phyloP scores from a whole-genome alignment of 2,888 invertebrate species.

The Thecocarcelia acutangulata region DNA sequence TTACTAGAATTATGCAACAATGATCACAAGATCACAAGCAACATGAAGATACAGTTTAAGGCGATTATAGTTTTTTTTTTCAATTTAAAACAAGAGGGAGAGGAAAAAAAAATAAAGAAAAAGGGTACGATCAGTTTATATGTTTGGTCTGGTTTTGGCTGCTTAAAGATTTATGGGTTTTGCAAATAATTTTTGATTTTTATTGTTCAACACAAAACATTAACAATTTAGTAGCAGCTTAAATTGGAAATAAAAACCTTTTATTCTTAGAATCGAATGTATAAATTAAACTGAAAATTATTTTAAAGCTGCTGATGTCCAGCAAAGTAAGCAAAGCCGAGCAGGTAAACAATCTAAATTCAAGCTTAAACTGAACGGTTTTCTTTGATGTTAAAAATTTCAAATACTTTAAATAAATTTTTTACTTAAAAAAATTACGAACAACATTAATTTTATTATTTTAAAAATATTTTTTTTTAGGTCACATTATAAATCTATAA shows the following conservation, averaged over 20 bases:
- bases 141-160: slow-evolving; percentile 17
- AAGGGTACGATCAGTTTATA: slow-evolving; percentile 24
- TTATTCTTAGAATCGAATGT: slow-evolving; percentile 52
- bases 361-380: slow-evolving; percentile 50
- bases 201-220: slow-evolving; percentile 38
- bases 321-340: too few relatives aligned
- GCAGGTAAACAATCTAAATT: slow-evolving; percentile 18
- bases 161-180: slow-evolving; percentile 58
- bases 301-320: too few relatives aligned
- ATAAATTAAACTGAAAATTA: slow-evolving; percentile 45
- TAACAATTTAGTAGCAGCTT: slow-evolving; percentile 44
- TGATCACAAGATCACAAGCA: slow-evolving; percentile 3
- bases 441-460: too few relatives aligned
- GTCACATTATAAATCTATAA: too few relatives aligned
- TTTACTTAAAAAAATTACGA: too few relatives aligned
- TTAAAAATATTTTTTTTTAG: too few relatives aligned
- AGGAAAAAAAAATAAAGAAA: slow-evolving; percentile 30
- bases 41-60: slow-evolving; percentile 24
- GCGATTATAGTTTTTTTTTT: background rate
- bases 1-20: slow-evolving; percentile 55
- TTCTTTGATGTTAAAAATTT: slow-evolving; percentile 9
- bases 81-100: too few relatives aligned
- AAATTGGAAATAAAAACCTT: slow-evolving; percentile 23
- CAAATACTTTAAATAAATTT: background rate
- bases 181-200: slow-evolving; percentile 56